These are phyloP conservation scores for Malacoraja senta DNA, from an alignment of 2,797 vertebrate genomes.

Conservation along the genomic window DNA sequence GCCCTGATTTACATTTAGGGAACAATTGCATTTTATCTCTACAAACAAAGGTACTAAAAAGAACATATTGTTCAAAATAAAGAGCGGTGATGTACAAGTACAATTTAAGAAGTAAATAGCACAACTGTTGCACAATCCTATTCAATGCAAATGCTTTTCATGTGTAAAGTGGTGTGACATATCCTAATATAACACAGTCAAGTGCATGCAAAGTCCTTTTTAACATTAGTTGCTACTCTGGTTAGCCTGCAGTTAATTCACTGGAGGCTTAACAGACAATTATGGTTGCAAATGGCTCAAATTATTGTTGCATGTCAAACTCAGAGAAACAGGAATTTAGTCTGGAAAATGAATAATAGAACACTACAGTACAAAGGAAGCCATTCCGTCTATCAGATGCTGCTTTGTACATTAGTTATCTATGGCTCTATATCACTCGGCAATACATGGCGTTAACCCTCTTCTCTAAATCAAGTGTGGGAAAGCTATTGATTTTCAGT, in stretches of 20 bases:
- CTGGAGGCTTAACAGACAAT: not conserved
- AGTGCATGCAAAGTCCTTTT: not conserved
- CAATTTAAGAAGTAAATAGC: not conserved
- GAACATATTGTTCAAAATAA: not conserved
- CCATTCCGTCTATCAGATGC: not conserved
- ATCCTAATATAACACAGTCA: not conserved
- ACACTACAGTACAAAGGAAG: not conserved
- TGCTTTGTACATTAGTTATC: not conserved
- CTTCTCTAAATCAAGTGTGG: not conserved
- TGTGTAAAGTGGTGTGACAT: not conserved
- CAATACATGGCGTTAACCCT: not conserved
- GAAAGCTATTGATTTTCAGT: slow-evolving; percentile 6
- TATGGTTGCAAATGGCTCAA: not conserved
- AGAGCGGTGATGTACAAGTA: not conserved
- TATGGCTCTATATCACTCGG: not conserved
- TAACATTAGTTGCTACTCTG: not conserved
- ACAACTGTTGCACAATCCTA: not conserved
- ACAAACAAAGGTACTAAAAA: slow-evolving; percentile 8
- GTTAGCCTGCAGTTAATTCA: slow-evolving; percentile 4
- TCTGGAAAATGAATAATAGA: not conserved
- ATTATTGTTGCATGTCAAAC: not conserved
- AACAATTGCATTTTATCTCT: not conserved
- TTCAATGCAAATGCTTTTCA: not conserved
- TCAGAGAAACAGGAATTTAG: not conserved
- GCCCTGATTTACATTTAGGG: not conserved